Base-by-base conservation (phyloP, 64 coral and sea anemone genomes). In the Montipora capricornis region DNA sequence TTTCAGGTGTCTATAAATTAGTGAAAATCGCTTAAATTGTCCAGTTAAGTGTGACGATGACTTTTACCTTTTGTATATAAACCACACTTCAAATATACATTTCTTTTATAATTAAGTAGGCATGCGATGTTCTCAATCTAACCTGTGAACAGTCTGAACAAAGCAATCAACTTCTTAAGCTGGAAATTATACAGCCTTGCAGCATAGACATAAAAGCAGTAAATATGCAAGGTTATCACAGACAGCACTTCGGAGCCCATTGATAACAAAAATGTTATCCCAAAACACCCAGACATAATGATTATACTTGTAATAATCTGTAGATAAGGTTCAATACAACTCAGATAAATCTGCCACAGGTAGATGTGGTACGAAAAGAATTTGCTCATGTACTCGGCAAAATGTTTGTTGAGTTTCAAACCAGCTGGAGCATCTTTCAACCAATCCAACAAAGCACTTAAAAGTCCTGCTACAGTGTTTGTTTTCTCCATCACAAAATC, bases 191-290 rank as follows among this genome's bases (percentile, higher is more conserved):
- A 99, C 26, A 99, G 76, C 10, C 95, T 87, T 45, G 98, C 95
- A 73, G 98, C 98, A 92, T 99, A 99, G 48, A 99, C 95, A 82
- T 99, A 99, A 71, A 99, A 99, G 52, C 95, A 99, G 81, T 99
- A 96, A 85, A 99, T 99, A n/a, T 99, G 95, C 8, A 96, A 82
- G 3, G 98, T 99, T 19, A 99, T 61, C 14, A 96, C 52, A 4
- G 98, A 99, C 73, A 99, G 44, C 20, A 99, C 75, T 82, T 99
- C 98, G 3, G 92, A 96, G 37, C 77, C 88, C 61, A 99, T 24
- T 4, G 95, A 78, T 11, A 99, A 51, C 64, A 96, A 66, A 60
- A 99, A 99, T 7, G 98, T 99, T 50, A 94, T 15, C 16, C 98
- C 98, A 29, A 99, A 50, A 47, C 95, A 96, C 16, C 98, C 95